Conservation (phyloP, 2,113 vertebrate species). For the Phocoena sinus region DNA sequence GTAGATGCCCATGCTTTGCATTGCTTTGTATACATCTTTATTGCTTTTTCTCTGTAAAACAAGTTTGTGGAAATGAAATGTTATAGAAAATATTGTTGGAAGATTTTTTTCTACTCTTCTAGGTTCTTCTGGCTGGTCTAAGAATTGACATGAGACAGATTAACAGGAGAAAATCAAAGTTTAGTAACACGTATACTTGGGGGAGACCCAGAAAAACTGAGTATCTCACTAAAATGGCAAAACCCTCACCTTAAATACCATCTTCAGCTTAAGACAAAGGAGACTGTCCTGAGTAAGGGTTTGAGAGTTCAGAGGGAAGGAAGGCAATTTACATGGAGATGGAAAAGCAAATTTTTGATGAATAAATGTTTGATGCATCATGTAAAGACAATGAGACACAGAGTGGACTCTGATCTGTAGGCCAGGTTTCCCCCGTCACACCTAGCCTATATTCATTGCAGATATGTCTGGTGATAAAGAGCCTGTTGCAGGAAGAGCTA, state of each 20-base stretch:
- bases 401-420: neutral
- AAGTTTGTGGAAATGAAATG: neutral
- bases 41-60: neutral
- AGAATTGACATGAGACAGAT: neutral
- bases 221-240: neutral
- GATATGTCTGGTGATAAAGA: neutral
- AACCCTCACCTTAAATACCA: neutral
- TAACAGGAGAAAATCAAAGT: neutral
- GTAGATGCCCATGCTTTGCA: neutral
- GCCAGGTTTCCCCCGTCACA: neutral
- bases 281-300: neutral
- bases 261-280: neutral
- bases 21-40: neutral
- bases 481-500: neutral
- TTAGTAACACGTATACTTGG: neutral
- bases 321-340: neutral
- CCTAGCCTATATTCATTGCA: neutral
- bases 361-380: neutral
- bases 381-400: neutral
- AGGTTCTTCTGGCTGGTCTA: neutral
- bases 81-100: neutral
- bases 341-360: neutral
- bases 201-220: neutral
- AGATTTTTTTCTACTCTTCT: neutral
- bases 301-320: neutral